These are phyloP conservation scores for Erinaceus europaeus DNA, from an alignment of 2,113 vertebrate genomes.

Conservation along the genomic window DNA sequence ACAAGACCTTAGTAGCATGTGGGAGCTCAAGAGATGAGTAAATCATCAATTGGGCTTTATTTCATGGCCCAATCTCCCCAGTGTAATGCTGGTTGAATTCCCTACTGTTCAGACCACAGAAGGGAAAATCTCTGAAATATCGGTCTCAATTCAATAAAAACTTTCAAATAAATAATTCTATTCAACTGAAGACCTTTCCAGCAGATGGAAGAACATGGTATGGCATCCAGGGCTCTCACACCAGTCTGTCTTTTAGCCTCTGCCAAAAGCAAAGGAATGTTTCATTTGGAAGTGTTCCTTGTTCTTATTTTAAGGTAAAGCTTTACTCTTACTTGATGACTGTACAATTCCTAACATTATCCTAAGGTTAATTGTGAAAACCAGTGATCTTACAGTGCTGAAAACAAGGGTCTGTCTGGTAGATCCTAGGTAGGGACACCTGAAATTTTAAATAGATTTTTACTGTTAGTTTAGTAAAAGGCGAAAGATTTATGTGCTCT, in stretches of 20 bases:
- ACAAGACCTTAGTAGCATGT: too few species aligned
- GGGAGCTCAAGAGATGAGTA: not conserved
- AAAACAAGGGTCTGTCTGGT: not conserved
- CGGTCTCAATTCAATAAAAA: not conserved
- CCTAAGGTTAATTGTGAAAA: conserved; percentile 33
- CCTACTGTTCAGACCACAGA: not conserved
- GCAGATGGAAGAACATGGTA: conserved; percentile 12
- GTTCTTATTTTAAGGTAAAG: conserved; percentile 56
- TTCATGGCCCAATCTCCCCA: not conserved
- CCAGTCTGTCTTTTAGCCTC: conserved; percentile 22
- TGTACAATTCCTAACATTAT: conserved; percentile 19
- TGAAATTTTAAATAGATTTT: conserved; percentile 21
- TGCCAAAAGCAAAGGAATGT: conserved; percentile 42
- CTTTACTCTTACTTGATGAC: conserved; percentile 43
- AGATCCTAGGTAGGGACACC: not conserved
- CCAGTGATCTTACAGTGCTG: not conserved
- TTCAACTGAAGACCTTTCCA: conserved; percentile 52
- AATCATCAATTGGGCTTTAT: not conserved
- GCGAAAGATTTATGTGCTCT: too few species aligned
- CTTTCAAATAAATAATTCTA: conserved; percentile 58
- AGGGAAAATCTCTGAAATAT: conserved; percentile 33
- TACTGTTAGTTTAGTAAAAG: not conserved
- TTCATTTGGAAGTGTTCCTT: conserved; percentile 52
- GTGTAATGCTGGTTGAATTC: not conserved
- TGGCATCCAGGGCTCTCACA: conserved; percentile 17